Evolutionary conservation across 2,113 vertebrate species (phyloP), one percentile per base, ranked within the genome.

Genomic region (Alces alces): DNA sequence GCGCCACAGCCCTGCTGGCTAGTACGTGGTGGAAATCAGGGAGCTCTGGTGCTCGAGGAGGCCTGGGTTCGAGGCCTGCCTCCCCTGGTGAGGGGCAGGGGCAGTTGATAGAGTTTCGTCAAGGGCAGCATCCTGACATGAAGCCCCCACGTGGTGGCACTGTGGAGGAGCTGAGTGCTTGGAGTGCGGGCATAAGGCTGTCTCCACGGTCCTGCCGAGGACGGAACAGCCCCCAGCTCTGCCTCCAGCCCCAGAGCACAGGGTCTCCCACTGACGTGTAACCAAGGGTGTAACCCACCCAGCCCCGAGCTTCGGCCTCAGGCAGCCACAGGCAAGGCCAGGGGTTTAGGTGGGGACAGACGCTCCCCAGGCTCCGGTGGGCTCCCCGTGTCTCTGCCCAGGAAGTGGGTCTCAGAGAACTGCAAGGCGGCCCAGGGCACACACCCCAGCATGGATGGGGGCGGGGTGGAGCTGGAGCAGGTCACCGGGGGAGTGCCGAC

Each of bases 131-230:
- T 10, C 60, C 91, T 13, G n/a, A 30, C 17, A 64, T 3, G 2
- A 12, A 39, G 89, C 23, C 33, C 70, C 33, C 15, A 10, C 19
- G 0, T 25, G 39, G 54, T 13, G 30, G 43, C 17, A 17, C 10
- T 15, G 47, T 19, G 1, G 6, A 7, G 50, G n/a, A 43, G 13
- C 0, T 21, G 57, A 30, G 19, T 2, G 4, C 50, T 0, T 0
- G 1, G 14, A 6, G 2, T 1, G 58, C 10, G 21, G n/a, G 12
- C 1, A 0, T 43, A 64, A 39, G 2, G 25, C 17, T 10, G 7
- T 43, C 4, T 16, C 57, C 33, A 2, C 0, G 2, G 78, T 36
- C 33, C 57, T 17, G 5, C 13, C 0, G 5, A n/a, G 54, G 39
- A 17, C 0, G 0, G 19, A 25, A 39, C 2, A 11, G 25, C 27